Percentiles rank a stretch among this genome's conserved stretches.
phyloP scores from a whole-genome alignment of 2,888 invertebrate species.

The Eupithecia exiguata region DNA sequence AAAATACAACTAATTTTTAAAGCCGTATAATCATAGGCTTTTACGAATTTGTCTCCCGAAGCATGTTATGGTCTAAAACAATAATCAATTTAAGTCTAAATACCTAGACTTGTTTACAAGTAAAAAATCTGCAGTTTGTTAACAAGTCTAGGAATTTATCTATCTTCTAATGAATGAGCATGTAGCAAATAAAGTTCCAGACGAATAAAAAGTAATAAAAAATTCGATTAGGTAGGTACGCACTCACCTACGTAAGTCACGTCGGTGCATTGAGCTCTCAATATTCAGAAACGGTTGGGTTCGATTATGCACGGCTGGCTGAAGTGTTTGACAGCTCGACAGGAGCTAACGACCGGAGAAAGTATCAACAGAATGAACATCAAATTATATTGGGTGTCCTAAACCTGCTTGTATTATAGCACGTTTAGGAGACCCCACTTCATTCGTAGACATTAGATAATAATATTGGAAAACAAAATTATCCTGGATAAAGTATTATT shows the following conservation, averaged over 20 bases:
- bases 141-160: not conserved
- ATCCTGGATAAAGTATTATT: too few relatives aligned
- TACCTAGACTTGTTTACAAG: not conserved
- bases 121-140: not conserved
- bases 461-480: too few relatives aligned
- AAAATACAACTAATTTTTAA: too few relatives aligned
- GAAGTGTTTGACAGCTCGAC: constrained; percentile 19
- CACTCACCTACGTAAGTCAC: not conserved
- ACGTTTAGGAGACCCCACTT: not conserved
- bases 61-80: too few relatives aligned
- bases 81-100: not conserved
- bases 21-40: too few relatives aligned
- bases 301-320: constrained; percentile 24
- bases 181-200: not conserved
- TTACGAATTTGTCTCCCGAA: too few relatives aligned
- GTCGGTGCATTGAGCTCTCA: constrained; percentile 19
- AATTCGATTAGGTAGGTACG: not conserved
- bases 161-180: not conserved
- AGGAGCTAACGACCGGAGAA: constrained; percentile 16
- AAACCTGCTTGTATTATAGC: too few relatives aligned
- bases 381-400: too few relatives aligned
- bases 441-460: too few relatives aligned
- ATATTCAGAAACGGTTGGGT: constrained; percentile 8
- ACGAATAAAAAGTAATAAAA: not conserved
- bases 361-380: not conserved